phyloP scores from a whole-genome alignment of 1,140 invertebrate genomes.

The Drosophila orosa region DNA sequence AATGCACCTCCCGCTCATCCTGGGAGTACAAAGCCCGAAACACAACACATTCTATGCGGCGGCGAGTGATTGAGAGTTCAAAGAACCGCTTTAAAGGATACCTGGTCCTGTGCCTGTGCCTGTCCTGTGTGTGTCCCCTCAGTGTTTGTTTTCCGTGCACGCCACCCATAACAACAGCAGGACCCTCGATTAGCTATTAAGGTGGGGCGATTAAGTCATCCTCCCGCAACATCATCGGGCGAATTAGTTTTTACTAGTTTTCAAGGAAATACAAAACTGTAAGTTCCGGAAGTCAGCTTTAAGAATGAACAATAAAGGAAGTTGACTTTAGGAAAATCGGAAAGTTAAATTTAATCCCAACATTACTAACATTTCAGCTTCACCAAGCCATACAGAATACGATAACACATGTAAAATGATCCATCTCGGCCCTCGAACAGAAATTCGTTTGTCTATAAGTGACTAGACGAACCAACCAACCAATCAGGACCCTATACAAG shows the following conservation, averaged over 20 bases:
- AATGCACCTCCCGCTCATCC: slow-evolving; percentile 14
- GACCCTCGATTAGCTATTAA: slow-evolving; percentile 40
- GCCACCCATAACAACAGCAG: slow-evolving; percentile 24
- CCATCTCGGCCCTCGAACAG: background rate
- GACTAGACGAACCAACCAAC: slow-evolving; percentile 7
- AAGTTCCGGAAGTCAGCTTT: background rate
- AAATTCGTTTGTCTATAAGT: slow-evolving; percentile 1
- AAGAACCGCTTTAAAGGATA: slow-evolving; percentile 33
- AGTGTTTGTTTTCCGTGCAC: slow-evolving; percentile 25
- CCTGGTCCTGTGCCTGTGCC: slow-evolving; percentile 6
- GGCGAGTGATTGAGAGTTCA: slow-evolving; percentile 32
- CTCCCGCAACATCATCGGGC: slow-evolving; percentile 1
- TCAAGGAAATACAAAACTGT: background rate
- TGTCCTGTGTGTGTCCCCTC: background rate
- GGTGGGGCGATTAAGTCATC: slow-evolving; percentile 47
- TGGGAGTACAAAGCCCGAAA: slow-evolving; percentile 19
- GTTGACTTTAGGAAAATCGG: no score
- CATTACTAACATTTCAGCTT: background rate
- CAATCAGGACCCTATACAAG: slow-evolving; percentile 1
- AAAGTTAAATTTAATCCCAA: background rate
- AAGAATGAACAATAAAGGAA: no score
- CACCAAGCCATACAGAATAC: background rate
- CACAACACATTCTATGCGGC: background rate
- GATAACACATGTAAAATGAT: slow-evolving; percentile 21
- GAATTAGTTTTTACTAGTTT: background rate